Percentiles rank a stretch among this genome's conserved stretches.
Evolutionary conservation across 2,113 vertebrate species (phyloP).

Genomic region (Clinocottus analis): DNA sequence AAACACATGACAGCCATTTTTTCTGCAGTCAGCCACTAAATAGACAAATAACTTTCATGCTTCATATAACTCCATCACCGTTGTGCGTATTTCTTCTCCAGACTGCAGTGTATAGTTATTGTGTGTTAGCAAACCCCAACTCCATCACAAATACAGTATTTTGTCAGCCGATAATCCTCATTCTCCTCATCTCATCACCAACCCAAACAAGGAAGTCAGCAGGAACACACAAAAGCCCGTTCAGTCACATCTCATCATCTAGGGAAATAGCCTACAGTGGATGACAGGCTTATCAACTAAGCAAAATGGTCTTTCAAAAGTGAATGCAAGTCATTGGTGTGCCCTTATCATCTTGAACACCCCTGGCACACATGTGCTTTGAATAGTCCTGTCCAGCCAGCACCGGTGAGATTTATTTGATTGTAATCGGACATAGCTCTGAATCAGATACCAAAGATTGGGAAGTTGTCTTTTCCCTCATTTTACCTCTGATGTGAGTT

Average conservation of each 20-base stretch:
- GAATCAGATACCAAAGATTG: constrained; percentile 7
- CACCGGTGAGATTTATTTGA: constrained; percentile 34
- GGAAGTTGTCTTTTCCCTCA: not conserved
- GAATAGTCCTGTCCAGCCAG: constrained; percentile 41
- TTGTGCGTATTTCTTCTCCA: not conserved
- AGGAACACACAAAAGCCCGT: not conserved
- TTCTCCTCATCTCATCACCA: not conserved
- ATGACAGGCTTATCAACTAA: constrained; percentile 35
- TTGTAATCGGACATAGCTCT: constrained; percentile 39
- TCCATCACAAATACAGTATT: not conserved
- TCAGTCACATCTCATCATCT: constrained; percentile 43
- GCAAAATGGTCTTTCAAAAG: constrained; percentile 45
- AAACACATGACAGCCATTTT: constrained; percentile 7
- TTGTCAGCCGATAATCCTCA: not conserved
- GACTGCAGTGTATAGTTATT: not conserved
- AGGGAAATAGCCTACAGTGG: constrained; percentile 22
- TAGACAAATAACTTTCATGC: not conserved
- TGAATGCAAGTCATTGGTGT: constrained; percentile 38
- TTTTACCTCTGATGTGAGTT: not conserved
- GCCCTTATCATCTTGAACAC: constrained; percentile 53
- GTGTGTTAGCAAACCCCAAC: not conserved
- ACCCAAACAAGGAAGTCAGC: not conserved
- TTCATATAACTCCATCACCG: not conserved
- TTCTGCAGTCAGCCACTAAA: not conserved
- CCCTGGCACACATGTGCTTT: constrained; percentile 36